A percentile compares a stretch with the other conserved stretches of the same genome.
These are phyloP conservation scores for Anguilla pacifica DNA, from an alignment of 2,797 vertebrate species.

Conservation along the genomic window DNA sequence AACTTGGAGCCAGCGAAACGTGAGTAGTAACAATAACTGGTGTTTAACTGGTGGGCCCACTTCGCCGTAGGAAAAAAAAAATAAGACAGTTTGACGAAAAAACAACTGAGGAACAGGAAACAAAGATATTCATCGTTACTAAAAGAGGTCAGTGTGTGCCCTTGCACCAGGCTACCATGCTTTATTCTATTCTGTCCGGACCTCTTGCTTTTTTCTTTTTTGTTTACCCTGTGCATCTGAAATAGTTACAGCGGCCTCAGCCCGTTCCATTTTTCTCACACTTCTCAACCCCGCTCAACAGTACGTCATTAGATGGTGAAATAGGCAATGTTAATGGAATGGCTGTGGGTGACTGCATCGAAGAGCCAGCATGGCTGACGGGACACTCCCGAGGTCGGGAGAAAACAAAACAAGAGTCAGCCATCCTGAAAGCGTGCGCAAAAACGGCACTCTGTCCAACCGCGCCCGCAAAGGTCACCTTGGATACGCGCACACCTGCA, in stretches of 20 bases:
- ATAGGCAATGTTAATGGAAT: background rate
- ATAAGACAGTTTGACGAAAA: background rate
- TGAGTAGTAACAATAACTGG: background rate
- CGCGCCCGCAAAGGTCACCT: slow-evolving; percentile 27
- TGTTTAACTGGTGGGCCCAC: background rate
- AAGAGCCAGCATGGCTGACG: background rate
- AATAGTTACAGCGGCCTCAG: background rate
- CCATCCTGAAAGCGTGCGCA: background rate
- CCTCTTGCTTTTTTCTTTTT: background rate
- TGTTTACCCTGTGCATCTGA: background rate
- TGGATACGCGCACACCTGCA: slow-evolving; percentile 36
- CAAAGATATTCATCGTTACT: background rate
- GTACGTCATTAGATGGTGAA: slow-evolving; percentile 18
- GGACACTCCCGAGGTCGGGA: background rate
- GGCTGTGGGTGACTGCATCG: background rate
- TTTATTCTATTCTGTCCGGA: background rate
- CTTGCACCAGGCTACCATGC: background rate
- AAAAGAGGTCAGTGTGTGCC: background rate
- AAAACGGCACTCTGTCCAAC: background rate
- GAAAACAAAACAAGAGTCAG: background rate
- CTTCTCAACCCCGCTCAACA: background rate
- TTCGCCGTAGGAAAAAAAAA: background rate
- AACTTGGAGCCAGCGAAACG: background rate
- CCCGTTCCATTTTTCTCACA: background rate
- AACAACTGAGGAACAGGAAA: background rate